Conservation (phyloP, 1,140 invertebrate genomes). For the Drosophila littoralis region DNA sequence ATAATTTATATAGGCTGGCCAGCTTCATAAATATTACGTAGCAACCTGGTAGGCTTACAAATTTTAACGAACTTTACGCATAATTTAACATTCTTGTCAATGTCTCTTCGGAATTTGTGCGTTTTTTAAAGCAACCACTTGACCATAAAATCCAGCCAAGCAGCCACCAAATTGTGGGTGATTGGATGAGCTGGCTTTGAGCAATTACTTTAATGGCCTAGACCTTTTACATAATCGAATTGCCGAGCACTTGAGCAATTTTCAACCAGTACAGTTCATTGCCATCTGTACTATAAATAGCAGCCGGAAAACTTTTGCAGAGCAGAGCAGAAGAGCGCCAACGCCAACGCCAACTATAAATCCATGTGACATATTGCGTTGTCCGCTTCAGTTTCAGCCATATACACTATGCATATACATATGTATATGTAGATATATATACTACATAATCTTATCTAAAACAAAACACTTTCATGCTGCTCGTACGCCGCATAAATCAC, state of each 20-base stretch:
- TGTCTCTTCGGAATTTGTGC: slow-evolving; percentile 7
- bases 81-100: slow-evolving; percentile 74
- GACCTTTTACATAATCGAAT: slow-evolving; percentile 69
- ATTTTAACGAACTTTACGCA: slow-evolving; percentile 66
- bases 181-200: slow-evolving; percentile 8
- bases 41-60: slow-evolving; percentile 55
- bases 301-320: slow-evolving; percentile 71
- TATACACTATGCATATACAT: background rate
- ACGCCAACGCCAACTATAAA: slow-evolving; percentile 62
- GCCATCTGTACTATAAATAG: slow-evolving; percentile 72
- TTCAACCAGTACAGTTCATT: slow-evolving; percentile 62
- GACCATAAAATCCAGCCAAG: slow-evolving; percentile 33
- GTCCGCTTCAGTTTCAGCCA: slow-evolving; percentile 28
- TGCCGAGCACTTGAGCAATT: slow-evolving; percentile 25
- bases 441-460: slow-evolving; percentile 74
- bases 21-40: slow-evolving; percentile 69
- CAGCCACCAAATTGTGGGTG: slow-evolving; percentile 30
- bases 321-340: slow-evolving; percentile 8
- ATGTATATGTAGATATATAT: slow-evolving; percentile 13
- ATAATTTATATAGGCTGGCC: slow-evolving; percentile 73
- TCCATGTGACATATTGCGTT: slow-evolving; percentile 75
- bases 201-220: slow-evolving; percentile 51
- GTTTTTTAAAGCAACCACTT: slow-evolving; percentile 15
- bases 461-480: slow-evolving; percentile 73
- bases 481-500: slow-evolving; percentile 62